A percentile compares a stretch with the other conserved stretches of the same genome.
Conservation (phyloP, 2,797 vertebrate genomes). For the Rachycentron canadum region DNA sequence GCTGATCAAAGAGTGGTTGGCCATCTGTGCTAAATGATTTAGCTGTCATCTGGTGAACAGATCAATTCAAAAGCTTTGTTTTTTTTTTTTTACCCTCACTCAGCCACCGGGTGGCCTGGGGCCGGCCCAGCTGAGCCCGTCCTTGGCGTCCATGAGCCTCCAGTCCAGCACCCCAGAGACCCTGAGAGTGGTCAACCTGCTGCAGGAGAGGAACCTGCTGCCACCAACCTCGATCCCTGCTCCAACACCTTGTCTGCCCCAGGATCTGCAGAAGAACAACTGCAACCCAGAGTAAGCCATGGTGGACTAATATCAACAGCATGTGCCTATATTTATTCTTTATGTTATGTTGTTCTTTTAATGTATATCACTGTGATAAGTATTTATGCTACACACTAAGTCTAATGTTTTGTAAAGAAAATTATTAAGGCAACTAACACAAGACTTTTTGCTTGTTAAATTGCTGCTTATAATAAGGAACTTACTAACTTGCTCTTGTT, state of each 20-base stretch:
- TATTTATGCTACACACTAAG: not conserved
- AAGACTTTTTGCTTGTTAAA: not conserved
- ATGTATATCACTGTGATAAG: not conserved
- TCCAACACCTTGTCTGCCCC: slow-evolving; percentile 92
- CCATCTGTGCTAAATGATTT: not conserved
- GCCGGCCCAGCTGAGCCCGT: slow-evolving; percentile 88
- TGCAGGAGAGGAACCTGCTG: slow-evolving; percentile 96
- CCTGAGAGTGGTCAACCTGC: slow-evolving; percentile 92
- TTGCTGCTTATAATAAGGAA: not conserved
- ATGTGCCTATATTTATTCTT: not conserved
- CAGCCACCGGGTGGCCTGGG: slow-evolving; percentile 86
- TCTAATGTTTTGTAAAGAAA: not conserved
- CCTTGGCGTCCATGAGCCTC: slow-evolving; percentile 90
- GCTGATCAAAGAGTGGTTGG: not conserved
- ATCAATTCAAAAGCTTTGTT: not conserved
- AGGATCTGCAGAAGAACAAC: slow-evolving; percentile 95
- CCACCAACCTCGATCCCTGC: slow-evolving; percentile 85
- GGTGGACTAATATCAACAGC: not conserved
- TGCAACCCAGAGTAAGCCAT: slow-evolving; percentile 94
- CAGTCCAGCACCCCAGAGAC: slow-evolving; percentile 90
- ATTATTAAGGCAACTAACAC: not conserved
- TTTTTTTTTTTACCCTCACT: not conserved
- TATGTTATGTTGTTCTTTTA: not conserved
- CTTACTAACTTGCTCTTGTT: not conserved
- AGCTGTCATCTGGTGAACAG: not conserved